Evolutionary conservation across 2,797 vertebrate genomes (phyloP), one percentile per base, ranked within the genome.

Genomic region (Mus caroli): DNA sequence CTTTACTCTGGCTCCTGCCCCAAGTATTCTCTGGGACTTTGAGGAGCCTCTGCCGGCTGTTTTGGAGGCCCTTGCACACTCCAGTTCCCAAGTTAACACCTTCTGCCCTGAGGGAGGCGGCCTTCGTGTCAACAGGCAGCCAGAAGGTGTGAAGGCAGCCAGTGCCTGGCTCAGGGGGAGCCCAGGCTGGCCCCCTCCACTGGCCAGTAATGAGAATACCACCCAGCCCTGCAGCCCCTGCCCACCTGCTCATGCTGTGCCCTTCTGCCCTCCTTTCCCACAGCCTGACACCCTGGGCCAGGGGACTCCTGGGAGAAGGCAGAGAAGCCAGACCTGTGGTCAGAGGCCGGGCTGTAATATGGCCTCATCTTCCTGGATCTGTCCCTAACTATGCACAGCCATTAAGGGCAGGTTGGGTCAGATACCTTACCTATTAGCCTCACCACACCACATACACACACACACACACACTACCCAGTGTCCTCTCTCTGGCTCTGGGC

Each of bases 51-150:
- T 92, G 88, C 75, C 0, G 0, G 28, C 94, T 98, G 96, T 97
- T 97, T 92, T 96, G 97, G 97, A 97, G 95, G 93, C 84, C 94
- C 85, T 34, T 14, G 69, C 58, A 89, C 77, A 91, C 95, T 69
- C 90, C 43, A 0, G 82, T 98, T 98, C 98, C 98, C 98, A 98
- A 97, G 98, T 94, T 69, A 71, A 98, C 98, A 98, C 98, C 96
- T 98, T 92, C 80, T 37, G 87, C 88, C 78, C 88, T 0, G 31
- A 83, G 90, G 93, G 97, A 96, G 94, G 97, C 67, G 31, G 98
- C 97, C 95, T 97, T 98, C 99, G 98, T 99, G 98, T 99, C 99
- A 99, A 99, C 99, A 99, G 97, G 97, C 98, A 95, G 98, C 98
- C 97, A 50, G 95, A 94, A 98, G 98, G 99, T 99, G 99, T 98